Conservation (phyloP, 2,797 vertebrate species). For the Todus mexicanus region DNA sequence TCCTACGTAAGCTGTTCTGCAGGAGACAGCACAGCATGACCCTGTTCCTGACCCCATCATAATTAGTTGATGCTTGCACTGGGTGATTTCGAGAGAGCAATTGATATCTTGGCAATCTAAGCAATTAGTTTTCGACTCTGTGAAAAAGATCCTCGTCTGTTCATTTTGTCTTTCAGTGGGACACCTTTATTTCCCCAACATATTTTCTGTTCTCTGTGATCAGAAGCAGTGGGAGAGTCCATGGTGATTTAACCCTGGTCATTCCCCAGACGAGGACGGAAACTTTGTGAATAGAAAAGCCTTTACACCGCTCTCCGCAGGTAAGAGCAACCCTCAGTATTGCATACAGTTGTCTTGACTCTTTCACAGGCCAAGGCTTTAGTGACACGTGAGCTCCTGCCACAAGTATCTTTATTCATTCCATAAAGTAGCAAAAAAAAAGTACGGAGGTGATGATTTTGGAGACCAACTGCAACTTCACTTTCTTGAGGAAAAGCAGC, state of each 20-base stretch:
- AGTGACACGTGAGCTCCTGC: background rate
- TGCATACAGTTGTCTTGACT: background rate
- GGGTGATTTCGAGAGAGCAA: background rate
- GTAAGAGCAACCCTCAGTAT: background rate
- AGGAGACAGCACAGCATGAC: background rate
- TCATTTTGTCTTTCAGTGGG: background rate
- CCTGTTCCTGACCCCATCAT: background rate
- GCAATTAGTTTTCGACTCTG: background rate
- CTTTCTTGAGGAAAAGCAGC: background rate
- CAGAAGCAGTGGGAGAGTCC: constrained; percentile 25
- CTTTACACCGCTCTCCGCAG: constrained; percentile 34
- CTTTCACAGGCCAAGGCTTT: background rate
- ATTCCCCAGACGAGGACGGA: constrained; percentile 26
- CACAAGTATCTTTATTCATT: background rate
- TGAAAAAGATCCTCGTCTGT: background rate
- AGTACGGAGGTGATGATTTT: background rate
- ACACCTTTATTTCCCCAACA: constrained; percentile 2
- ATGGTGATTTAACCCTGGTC: constrained; percentile 1
- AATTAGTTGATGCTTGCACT: background rate
- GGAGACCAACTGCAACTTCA: background rate
- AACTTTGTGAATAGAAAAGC: constrained; percentile 12
- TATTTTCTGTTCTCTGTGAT: constrained; percentile 23
- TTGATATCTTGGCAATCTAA: background rate
- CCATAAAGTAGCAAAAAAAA: background rate
- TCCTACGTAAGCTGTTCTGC: constrained; percentile 1